Evolutionary conservation across 2,797 vertebrate species (phyloP), one percentile per base, ranked within the genome.

Genomic region (Apodemus agrarius): DNA sequence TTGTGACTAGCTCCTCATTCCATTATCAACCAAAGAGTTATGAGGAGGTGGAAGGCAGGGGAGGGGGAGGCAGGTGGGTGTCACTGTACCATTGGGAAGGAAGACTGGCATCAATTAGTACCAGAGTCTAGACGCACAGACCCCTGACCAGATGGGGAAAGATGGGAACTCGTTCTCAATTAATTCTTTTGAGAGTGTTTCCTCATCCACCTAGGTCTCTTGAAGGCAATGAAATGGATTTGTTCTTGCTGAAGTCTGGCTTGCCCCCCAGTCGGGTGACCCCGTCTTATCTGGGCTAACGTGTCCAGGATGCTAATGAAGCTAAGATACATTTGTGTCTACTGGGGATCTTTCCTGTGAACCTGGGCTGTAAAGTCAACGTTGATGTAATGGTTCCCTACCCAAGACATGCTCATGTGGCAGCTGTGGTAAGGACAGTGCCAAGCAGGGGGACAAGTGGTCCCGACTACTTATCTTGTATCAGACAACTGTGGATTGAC

Each of bases 231-330:
- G 61, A 54, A n/a, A 79, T 69, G 17, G 52, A 78, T 90, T 49
- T 87, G 52, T 93, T 82, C 34, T 72, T 24, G 67, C 31, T 43
- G 52, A 17, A 43, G 54, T 34, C 82, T 57, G 72, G 31, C 46
- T 43, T 85, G 49, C 85, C 72, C 59, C 59, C 31, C n/a, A 31
- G 61, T 72, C 75, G 37, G 91, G 79, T 83, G 91, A 94, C 81
- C 34, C 59, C 80, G 75, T 88, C 40, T 97, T 97, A 93, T 93
- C 84, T 74, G 67, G 31, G 72, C 75, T 72, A 10, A 75, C 31
- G 67, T 91, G 84, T 72, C 88, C 0, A 1, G 63, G 90, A 1
- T 87, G 21, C 79, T 93, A 87, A 88, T 75, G 69, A 86, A 61
- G 59, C 13, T 31, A n/a, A 52, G 29, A 40, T 29, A 61, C 7